Conservation (phyloP, 2,797 vertebrate genomes). For the Pseudochromis fuscus region DNA sequence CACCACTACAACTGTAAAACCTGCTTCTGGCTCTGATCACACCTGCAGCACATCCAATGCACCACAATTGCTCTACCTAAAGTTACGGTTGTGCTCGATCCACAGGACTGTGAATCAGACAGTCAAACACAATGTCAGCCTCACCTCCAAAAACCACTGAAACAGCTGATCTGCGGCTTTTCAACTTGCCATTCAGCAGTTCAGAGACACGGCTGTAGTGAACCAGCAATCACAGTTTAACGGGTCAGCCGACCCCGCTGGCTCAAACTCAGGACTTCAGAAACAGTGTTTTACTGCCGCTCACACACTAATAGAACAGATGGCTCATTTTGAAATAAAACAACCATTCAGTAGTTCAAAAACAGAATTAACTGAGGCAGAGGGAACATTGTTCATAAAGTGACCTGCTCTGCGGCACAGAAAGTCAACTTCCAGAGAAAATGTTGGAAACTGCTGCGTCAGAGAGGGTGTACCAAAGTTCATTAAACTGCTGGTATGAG, state of each 20-base stretch:
- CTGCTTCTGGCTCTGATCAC: slow-evolving; percentile 4
- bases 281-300: slow-evolving; percentile 60
- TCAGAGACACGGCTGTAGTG: slow-evolving; percentile 26
- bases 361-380: slow-evolving; percentile 51
- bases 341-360: slow-evolving; percentile 50
- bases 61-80: background rate
- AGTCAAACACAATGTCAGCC: slow-evolving; percentile 41
- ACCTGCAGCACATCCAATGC: slow-evolving; percentile 3
- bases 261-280: slow-evolving; percentile 49
- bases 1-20: background rate
- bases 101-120: slow-evolving; percentile 24
- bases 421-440: slow-evolving; percentile 26
- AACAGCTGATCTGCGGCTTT: slow-evolving; percentile 44
- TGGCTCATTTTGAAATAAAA: slow-evolving; percentile 54
- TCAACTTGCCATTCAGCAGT: slow-evolving; percentile 38
- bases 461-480: slow-evolving; percentile 16
- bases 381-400: slow-evolving; percentile 48
- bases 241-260: slow-evolving; percentile 31
- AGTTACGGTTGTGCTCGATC: background rate
- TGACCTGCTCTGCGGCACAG: slow-evolving; percentile 44
- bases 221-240: slow-evolving; percentile 52
- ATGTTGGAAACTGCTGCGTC: slow-evolving; percentile 7
- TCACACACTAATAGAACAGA: slow-evolving; percentile 66
- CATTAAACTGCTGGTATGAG: slow-evolving; percentile 12
- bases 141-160: slow-evolving; percentile 33